A percentile compares a stretch with the other conserved stretches of the same genome.
These are phyloP conservation scores for Sorex fumeus DNA, from an alignment of 2,113 vertebrate genomes.

Conservation along the genomic window DNA sequence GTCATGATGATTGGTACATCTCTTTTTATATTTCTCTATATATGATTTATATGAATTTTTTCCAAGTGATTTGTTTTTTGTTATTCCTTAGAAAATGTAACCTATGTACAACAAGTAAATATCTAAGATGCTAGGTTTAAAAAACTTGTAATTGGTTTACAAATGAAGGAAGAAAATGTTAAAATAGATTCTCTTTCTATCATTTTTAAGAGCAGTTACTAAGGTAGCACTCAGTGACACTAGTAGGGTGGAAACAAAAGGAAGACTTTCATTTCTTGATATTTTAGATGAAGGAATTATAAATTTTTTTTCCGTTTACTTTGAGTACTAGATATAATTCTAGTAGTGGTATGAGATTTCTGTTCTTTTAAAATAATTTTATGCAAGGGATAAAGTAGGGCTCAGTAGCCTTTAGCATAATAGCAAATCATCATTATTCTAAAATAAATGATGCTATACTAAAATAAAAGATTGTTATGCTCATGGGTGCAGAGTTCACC, in stretches of 20 bases:
- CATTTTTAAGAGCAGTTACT: background rate
- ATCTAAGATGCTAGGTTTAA: background rate
- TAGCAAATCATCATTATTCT: background rate
- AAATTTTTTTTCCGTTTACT: background rate
- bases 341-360: background rate
- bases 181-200: background rate
- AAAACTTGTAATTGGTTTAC: background rate
- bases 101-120: background rate
- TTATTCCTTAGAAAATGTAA: constrained; percentile 15
- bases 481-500: background rate
- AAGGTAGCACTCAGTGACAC: background rate
- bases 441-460: background rate
- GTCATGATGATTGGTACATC: background rate
- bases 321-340: background rate
- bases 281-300: background rate
- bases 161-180: constrained; percentile 24
- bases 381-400: background rate
- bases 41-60: background rate
- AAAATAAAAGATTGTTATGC: background rate
- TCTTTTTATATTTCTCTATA: constrained; percentile 25
- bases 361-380: constrained; percentile 27
- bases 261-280: background rate
- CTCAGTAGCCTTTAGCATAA: background rate
- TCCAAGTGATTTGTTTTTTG: background rate
- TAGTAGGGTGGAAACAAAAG: background rate